These are phyloP conservation scores for Girardinus metallicus DNA, from an alignment of 2,797 vertebrate genomes.

Conservation along the genomic window DNA sequence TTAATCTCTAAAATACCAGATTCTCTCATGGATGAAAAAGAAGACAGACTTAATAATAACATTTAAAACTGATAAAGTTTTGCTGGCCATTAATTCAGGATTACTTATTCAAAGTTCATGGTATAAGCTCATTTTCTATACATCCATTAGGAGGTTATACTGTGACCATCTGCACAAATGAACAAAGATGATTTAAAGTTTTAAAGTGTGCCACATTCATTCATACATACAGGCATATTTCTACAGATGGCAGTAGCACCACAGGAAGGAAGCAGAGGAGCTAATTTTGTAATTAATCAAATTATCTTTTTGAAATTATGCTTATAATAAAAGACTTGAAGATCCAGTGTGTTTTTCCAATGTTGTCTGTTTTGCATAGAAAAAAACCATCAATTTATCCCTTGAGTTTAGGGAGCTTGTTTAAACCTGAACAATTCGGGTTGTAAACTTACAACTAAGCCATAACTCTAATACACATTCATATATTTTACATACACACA, in stretches of 20 bases:
- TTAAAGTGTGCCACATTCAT: not conserved
- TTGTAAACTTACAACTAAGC: not conserved
- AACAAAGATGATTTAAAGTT: not conserved
- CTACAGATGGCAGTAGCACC: too few relatives aligned
- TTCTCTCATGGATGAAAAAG: constrained; percentile 52
- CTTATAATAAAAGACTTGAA: not conserved
- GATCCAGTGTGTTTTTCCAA: not conserved
- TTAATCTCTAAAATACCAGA: constrained; percentile 54
- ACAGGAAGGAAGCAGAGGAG: too few relatives aligned
- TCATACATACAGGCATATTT: too few relatives aligned
- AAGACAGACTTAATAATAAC: constrained; percentile 50
- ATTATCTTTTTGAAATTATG: not conserved
- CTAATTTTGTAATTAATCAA: too few relatives aligned
- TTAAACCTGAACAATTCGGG: not conserved
- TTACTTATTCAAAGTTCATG: not conserved
- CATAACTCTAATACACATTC: not conserved
- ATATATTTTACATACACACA: not conserved
- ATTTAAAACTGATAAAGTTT: constrained; percentile 40
- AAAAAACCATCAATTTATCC: not conserved
- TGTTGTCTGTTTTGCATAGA: not conserved
- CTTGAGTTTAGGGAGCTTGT: not conserved
- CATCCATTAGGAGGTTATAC: not conserved
- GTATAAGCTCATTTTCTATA: not conserved
- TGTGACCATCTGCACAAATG: not conserved
- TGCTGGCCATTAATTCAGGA: constrained; percentile 15